Conservation (phyloP, 2,888 invertebrate species). For the Sinodicranocentrus sp. region DNA sequence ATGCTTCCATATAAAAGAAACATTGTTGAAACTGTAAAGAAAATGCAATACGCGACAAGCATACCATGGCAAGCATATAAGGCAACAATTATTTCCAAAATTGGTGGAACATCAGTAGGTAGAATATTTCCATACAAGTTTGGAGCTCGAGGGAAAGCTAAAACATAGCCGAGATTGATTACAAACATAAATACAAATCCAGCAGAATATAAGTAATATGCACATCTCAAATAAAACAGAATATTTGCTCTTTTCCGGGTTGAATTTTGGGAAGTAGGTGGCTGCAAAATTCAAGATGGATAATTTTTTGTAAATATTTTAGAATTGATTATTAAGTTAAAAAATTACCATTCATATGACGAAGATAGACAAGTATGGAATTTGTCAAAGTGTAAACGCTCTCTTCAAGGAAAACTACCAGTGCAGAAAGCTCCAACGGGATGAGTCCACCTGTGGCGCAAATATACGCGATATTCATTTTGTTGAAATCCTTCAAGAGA, state of each 20-base stretch:
- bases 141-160: background rate
- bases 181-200: background rate
- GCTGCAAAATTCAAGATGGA: background rate
- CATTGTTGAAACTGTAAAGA: too few species aligned
- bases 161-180: background rate
- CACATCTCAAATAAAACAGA: background rate
- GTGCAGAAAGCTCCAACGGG: background rate
- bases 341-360: background rate
- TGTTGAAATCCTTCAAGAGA: background rate
- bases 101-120: background rate
- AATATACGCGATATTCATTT: background rate
- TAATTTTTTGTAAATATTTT: background rate
- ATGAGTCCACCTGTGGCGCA: too few species aligned
- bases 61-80: too few species aligned
- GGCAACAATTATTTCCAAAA: background rate
- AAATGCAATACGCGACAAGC: too few species aligned
- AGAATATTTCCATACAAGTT: background rate
- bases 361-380: background rate
- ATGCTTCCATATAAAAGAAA: too few species aligned
- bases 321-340: background rate
- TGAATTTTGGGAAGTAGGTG: background rate
- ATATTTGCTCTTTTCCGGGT: background rate
- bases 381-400: background rate
- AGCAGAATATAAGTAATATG: background rate
- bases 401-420: background rate